phyloP scores from a whole-genome alignment of 35 echinoderm and acorn worm genomes.

The Nesometra sesokonis region DNA sequence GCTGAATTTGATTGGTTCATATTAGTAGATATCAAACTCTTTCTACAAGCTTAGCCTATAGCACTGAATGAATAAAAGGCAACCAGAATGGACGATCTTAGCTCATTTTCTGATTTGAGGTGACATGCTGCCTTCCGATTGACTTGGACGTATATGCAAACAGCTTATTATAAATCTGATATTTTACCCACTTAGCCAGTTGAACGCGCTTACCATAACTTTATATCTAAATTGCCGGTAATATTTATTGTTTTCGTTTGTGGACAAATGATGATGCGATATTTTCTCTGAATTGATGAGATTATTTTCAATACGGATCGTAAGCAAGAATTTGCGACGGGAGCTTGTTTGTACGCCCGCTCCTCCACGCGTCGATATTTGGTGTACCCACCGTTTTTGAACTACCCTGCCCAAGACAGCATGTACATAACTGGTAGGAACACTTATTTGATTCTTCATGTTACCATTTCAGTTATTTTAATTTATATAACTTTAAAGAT shows the following conservation, averaged over 20 bases:
- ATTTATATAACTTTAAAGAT: no score
- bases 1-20: not conserved
- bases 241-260: not conserved
- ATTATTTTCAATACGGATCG: not conserved
- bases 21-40: not conserved
- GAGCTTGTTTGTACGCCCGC: not conserved
- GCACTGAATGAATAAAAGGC: not conserved
- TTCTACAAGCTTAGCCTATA: not conserved
- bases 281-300: not conserved
- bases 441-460: not conserved
- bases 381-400: not conserved
- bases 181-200: no score
- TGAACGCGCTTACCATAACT: not conserved
- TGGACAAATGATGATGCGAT: not conserved
- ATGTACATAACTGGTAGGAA: not conserved
- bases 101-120: not conserved
- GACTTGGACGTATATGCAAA: not conserved
- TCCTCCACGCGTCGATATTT: not conserved
- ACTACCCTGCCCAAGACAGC: not conserved
- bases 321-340: not conserved
- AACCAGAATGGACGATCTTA: not conserved
- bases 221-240: not conserved
- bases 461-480: no score
- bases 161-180: no score
- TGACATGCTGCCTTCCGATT: not conserved